These are phyloP conservation scores for Dromius quadrimaculatus DNA, from an alignment of 2,888 invertebrate genomes.

Conservation along the genomic window DNA sequence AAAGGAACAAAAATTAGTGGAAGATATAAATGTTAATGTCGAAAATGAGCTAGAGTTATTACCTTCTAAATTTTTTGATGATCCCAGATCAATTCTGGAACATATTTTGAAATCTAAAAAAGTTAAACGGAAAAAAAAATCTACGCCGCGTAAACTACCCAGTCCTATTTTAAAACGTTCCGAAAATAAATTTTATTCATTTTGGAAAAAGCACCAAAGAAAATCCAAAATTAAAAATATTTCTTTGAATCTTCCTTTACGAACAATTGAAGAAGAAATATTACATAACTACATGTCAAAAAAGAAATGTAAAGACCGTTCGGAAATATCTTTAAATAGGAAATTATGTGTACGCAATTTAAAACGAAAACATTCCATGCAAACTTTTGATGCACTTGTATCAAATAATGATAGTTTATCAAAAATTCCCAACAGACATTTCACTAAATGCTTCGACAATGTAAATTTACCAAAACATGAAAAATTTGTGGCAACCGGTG, in stretches of 20 bases:
- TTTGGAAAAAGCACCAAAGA: slow-evolving; percentile 14
- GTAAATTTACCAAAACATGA: too few relatives aligned
- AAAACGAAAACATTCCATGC: slow-evolving; percentile 72
- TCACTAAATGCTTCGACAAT: background rate
- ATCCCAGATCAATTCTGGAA: slow-evolving; percentile 13
- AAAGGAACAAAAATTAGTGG: background rate
- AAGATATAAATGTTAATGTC: slow-evolving; percentile 5
- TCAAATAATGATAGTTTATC: slow-evolving; percentile 2
- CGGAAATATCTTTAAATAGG: slow-evolving; percentile 62
- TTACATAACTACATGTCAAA: slow-evolving; percentile 4
- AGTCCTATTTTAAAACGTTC: background rate
- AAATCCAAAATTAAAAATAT: background rate
- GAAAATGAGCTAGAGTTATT: background rate
- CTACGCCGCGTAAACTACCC: background rate
- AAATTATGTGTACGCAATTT: slow-evolving; percentile 72
- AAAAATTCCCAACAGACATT: background rate
- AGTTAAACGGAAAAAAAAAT: slow-evolving; percentile 16
- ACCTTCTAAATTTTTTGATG: slow-evolving; percentile 1
- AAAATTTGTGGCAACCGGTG: slow-evolving; percentile 12
- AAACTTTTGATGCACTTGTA: slow-evolving; percentile 45
- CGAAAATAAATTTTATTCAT: slow-evolving; percentile 27
- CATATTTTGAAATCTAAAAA: slow-evolving; percentile 38
- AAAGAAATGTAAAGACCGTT: background rate
- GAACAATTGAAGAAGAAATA: slow-evolving; percentile 47
- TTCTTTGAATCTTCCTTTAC: slow-evolving; percentile 56